Percentiles rank a stretch among this genome's conserved stretches.
phyloP scores from a whole-genome alignment of 2,113 vertebrate genomes.

The Apistogramma diplotaenia region DNA sequence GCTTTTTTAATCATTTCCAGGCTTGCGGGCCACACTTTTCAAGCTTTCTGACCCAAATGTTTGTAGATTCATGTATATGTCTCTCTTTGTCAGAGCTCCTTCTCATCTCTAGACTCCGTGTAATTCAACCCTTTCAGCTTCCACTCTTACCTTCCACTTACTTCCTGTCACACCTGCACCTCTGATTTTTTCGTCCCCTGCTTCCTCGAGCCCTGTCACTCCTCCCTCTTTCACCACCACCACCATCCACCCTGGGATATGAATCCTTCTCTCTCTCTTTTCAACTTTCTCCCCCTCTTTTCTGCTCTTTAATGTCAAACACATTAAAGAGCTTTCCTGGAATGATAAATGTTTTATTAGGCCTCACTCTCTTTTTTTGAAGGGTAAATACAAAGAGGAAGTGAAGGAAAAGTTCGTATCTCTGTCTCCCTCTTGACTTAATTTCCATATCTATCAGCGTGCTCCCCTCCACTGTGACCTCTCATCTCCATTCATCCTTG shows the following conservation, averaged over 20 bases:
- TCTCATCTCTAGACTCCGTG: slow-evolving; percentile 9
- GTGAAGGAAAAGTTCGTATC: slow-evolving; percentile 59
- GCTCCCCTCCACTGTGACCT: slow-evolving; percentile 51
- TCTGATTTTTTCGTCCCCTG: slow-evolving; percentile 12
- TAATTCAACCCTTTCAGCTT: background rate
- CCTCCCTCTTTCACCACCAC: slow-evolving; percentile 35
- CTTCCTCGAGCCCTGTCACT: background rate
- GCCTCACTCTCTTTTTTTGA: slow-evolving; percentile 53
- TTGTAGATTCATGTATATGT: background rate
- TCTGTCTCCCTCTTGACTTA: slow-evolving; percentile 57
- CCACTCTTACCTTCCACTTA: background rate
- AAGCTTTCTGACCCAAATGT: background rate
- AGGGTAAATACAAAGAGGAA: slow-evolving; percentile 77
- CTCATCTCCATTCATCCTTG: slow-evolving; percentile 44
- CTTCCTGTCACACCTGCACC: slow-evolving; percentile 19
- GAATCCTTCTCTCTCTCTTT: slow-evolving; percentile 1
- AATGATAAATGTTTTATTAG: slow-evolving; percentile 80
- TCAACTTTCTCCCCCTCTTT: slow-evolving; percentile 38
- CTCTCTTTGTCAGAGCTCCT: slow-evolving; percentile 2
- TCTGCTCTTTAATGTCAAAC: slow-evolving; percentile 69
- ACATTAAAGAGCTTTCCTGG: slow-evolving; percentile 74
- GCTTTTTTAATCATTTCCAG: background rate
- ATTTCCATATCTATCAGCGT: slow-evolving; percentile 74
- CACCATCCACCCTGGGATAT: slow-evolving; percentile 34
- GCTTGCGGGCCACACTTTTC: background rate